Evolutionary conservation across 2,797 vertebrate genomes (phyloP).

Genomic region (Phataginus tricuspis): DNA sequence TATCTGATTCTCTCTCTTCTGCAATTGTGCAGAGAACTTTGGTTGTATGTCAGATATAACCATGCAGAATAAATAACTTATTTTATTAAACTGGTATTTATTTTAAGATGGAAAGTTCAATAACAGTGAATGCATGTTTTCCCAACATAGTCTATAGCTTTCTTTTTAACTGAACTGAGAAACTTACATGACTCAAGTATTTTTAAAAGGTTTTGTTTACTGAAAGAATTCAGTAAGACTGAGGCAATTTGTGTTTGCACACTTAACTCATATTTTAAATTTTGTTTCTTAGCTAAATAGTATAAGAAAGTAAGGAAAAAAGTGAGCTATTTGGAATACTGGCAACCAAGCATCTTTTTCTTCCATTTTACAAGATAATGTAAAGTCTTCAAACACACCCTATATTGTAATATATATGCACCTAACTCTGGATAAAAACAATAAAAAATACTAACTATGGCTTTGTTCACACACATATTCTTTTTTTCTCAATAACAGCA

Average conservation of each 20-base stretch:
- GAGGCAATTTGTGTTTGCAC: not conserved
- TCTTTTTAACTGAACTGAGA: not conserved
- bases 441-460: not conserved
- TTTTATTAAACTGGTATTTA: not conserved
- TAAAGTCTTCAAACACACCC: not conserved
- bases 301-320: not conserved
- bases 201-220: not conserved
- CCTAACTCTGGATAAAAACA: slow-evolving; percentile 24
- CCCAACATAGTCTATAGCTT: not conserved
- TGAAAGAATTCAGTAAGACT: not conserved
- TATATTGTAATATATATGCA: not conserved
- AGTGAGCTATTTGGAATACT: not conserved
- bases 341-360: not conserved
- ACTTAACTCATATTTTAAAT: not conserved
- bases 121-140: not conserved
- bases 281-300: not conserved
- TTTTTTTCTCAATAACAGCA: not conserved
- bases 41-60: not conserved
- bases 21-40: not conserved
- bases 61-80: not conserved
- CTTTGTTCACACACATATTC: not conserved
- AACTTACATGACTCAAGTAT: not conserved
- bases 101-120: not conserved
- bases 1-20: not conserved
- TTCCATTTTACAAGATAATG: not conserved